Percentiles rank a stretch among this genome's conserved stretches.
These are phyloP conservation scores for Pseudotriccus pelzelni DNA, from an alignment of 2,797 vertebrate species.

Conservation along the genomic window DNA sequence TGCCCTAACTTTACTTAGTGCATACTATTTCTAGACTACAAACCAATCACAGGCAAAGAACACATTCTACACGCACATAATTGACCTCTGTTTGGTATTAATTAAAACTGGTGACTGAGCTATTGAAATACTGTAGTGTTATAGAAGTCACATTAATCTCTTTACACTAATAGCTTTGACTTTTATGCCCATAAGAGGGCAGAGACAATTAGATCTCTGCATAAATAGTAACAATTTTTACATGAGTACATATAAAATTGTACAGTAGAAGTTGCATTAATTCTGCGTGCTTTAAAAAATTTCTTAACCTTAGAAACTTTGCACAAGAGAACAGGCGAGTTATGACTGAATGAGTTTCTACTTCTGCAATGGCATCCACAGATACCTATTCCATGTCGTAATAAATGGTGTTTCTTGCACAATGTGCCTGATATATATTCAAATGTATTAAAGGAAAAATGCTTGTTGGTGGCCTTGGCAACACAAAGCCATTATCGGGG, in stretches of 20 bases:
- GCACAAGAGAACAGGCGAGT: neutral
- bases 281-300: neutral
- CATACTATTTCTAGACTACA: neutral
- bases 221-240: neutral
- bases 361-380: neutral
- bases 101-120: neutral
- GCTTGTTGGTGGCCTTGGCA: conserved; percentile 45
- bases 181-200: neutral
- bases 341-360: neutral
- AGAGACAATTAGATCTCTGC: neutral
- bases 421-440: neutral
- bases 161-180: conserved; percentile 9
- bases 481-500: neutral
- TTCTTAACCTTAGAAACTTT: neutral
- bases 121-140: neutral
- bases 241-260: neutral
- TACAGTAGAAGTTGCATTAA: neutral
- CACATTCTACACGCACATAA: neutral
- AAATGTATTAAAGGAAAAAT: conserved; percentile 2
- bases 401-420: neutral
- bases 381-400: neutral
- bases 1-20: neutral
- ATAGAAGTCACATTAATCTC: neutral
- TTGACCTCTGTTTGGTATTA: neutral
- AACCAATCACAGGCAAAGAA: neutral